Evolutionary conservation across 2,797 vertebrate species (phyloP).

Genomic region (Enteromius treurensis): DNA sequence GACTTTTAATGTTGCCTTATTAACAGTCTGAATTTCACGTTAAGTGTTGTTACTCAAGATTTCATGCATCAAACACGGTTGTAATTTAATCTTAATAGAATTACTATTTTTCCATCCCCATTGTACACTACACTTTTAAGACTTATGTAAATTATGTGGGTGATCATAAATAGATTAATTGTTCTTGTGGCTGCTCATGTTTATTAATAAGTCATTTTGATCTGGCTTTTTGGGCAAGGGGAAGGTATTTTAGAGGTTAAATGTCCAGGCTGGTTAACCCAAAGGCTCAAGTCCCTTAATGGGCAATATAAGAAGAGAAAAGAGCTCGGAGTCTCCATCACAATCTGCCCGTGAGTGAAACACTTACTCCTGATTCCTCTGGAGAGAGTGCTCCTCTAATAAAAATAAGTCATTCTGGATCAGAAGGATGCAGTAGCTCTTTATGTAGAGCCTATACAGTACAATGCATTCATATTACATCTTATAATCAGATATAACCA

Average conservation of each 20-base stretch:
- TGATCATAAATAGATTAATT: background rate
- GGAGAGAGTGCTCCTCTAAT: constrained; percentile 14
- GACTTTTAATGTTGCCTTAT: constrained; percentile 4
- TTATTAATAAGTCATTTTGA: background rate
- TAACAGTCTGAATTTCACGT: background rate
- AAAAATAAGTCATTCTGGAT: constrained; percentile 11
- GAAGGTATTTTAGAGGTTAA: background rate
- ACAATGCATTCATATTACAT: background rate
- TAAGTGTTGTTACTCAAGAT: background rate
- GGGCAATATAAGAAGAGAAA: constrained; percentile 17
- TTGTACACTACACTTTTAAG: background rate
- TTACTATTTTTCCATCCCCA: background rate
- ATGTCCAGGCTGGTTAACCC: background rate
- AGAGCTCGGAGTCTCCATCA: background rate
- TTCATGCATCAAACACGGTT: background rate
- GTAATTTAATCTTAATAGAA: background rate
- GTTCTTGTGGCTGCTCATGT: background rate
- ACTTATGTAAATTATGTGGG: background rate
- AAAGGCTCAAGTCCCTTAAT: constrained; percentile 20
- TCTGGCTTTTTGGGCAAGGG: background rate
- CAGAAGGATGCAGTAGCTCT: background rate
- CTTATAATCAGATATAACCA: background rate
- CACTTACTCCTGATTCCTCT: constrained; percentile 16
- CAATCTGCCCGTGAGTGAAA: constrained; percentile 7
- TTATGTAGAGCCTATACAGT: background rate